Conservation (phyloP, 92 coral and sea anemone genomes). For the Epizoanthus stellaris region DNA sequence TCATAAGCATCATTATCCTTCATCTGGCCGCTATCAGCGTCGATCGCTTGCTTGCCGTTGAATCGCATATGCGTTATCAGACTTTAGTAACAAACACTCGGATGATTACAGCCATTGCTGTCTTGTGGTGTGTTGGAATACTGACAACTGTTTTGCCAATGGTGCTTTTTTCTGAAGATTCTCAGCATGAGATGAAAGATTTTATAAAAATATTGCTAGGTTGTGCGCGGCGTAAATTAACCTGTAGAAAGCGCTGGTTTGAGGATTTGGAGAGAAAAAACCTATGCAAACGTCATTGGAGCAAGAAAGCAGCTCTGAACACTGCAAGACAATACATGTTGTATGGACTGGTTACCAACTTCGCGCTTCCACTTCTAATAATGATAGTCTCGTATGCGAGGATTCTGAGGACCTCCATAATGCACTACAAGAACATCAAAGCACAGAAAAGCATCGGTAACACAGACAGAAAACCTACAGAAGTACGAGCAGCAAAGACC, state of each 20-base stretch:
- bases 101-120: conserved; percentile 3
- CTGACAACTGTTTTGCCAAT: not conserved
- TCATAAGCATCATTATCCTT: not conserved
- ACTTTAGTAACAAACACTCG: conserved; percentile 8
- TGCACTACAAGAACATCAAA: not conserved
- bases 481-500: not conserved
- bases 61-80: conserved; percentile 30
- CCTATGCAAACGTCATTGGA: not conserved
- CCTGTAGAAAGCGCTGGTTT: no score
- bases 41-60: conserved; percentile 23
- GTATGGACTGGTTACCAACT: not conserved
- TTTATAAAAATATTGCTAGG: no score
- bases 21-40: conserved; percentile 23
- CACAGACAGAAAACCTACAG: not conserved
- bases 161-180: not conserved
- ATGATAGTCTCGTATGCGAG: conserved; percentile 19
- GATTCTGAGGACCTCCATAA: conserved; percentile 9
- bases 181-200: no score
- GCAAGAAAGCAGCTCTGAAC: not conserved
- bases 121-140: conserved; percentile 3
- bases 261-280: not conserved
- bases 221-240: no score
- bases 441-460: not conserved
- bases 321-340: not conserved
- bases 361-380: conserved; percentile 13